Conservation (phyloP, 2,113 vertebrate genomes). For the Misgurnus mizolepis region DNA sequence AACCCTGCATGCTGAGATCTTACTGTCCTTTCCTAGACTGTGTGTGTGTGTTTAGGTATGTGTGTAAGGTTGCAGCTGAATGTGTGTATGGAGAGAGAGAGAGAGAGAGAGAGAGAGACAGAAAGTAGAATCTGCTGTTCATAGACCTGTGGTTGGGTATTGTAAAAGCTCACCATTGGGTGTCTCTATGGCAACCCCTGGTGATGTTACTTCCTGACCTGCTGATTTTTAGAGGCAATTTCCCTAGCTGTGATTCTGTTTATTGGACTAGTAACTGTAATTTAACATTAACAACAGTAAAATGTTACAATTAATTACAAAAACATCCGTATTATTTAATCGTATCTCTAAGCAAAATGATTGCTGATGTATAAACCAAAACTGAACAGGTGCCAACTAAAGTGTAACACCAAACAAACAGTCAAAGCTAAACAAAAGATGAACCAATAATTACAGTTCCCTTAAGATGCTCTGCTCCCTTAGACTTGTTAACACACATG, state of each 20-base stretch:
- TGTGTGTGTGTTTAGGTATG: conserved; percentile 45
- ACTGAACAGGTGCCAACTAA: background rate
- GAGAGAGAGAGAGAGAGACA: conserved; percentile 47
- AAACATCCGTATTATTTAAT: background rate
- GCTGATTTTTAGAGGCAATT: conserved; percentile 74
- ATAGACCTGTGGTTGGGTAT: conserved; percentile 64
- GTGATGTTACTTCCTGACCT: conserved; percentile 78
- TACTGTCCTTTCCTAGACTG: conserved; percentile 68
- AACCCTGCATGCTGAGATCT: conserved; percentile 73
- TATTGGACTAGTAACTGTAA: conserved; percentile 57
- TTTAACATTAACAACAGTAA: background rate
- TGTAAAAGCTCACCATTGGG: conserved; percentile 70
- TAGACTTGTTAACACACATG: conserved; percentile 92
- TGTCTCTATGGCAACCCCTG: conserved; percentile 78
- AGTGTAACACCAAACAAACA: background rate
- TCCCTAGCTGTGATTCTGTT: conserved; percentile 69
- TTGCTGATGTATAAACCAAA: background rate
- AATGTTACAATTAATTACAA: background rate
- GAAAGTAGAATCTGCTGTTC: conserved; percentile 65
- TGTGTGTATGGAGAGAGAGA: conserved; percentile 33
- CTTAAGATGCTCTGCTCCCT: conserved; percentile 62
- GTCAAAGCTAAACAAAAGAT: conserved; percentile 35
- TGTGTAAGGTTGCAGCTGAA: conserved; percentile 36
- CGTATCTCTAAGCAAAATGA: background rate
- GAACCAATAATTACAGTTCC: conserved; percentile 10